These are phyloP conservation scores for Climacteris rufus DNA, from an alignment of 2,113 vertebrate species.

Conservation along the genomic window DNA sequence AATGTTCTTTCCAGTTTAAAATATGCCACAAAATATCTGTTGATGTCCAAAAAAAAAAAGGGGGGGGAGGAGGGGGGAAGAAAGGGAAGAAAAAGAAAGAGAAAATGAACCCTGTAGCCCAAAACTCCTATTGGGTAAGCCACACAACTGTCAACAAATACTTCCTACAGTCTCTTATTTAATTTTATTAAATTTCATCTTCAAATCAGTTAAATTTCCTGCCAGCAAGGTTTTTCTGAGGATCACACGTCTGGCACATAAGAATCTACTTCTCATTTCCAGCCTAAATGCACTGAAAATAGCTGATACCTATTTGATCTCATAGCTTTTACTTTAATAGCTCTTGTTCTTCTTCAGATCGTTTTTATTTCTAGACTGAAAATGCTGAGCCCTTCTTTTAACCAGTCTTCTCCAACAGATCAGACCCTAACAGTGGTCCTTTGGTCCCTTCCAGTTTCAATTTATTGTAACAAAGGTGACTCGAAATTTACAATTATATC, in stretches of 20 bases:
- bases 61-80: accelerated
- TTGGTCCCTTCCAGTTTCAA: background rate
- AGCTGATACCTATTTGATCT: background rate
- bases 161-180: background rate
- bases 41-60: background rate
- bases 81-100: background rate
- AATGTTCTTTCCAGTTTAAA: background rate
- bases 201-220: background rate
- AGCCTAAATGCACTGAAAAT: background rate
- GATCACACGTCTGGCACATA: background rate
- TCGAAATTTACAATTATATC: background rate
- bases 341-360: background rate
- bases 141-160: background rate
- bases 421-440: background rate
- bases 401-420: background rate
- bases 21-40: background rate
- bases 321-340: background rate
- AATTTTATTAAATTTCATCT: background rate
- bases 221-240: background rate
- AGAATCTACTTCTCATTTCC: background rate
- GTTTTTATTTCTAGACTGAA: background rate
- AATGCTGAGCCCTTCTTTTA: background rate
- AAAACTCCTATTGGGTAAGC: background rate
- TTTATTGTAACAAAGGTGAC: background rate
- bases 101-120: background rate